Conservation (phyloP, 1,140 invertebrate species). For the Pseudomyrmex sp. region DNA sequence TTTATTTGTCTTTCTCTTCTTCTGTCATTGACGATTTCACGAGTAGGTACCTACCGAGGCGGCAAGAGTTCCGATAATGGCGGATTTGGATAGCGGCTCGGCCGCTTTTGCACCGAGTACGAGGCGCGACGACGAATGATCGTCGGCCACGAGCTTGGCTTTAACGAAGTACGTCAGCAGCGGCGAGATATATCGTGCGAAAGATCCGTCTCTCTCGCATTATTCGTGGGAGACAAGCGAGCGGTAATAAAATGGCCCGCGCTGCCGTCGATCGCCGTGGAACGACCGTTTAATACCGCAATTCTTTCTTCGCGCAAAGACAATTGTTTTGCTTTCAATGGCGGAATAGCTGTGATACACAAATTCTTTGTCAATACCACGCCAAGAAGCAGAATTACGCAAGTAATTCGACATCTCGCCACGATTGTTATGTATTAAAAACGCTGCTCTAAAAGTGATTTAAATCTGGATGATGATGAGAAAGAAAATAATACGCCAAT, state of each 20-base stretch:
- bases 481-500: too few relatives aligned
- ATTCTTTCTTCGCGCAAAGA: constrained; percentile 10
- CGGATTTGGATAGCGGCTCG: constrained; percentile 76
- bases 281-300: constrained; percentile 16
- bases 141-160: constrained; percentile 49
- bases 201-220: constrained; percentile 38
- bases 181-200: constrained; percentile 48
- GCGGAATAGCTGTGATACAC: not conserved
- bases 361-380: too few relatives aligned
- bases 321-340: constrained; percentile 27
- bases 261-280: not conserved
- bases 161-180: constrained; percentile 66
- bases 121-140: constrained; percentile 58
- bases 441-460: too few relatives aligned
- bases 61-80: constrained; percentile 76
- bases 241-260: not conserved
- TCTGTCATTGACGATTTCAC: constrained; percentile 68
- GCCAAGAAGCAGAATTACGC: too few relatives aligned
- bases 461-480: too few relatives aligned
- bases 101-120: constrained; percentile 40
- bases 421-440: too few relatives aligned
- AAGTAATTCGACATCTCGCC: too few relatives aligned
- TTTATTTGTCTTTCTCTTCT: constrained; percentile 30
- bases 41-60: constrained; percentile 70
- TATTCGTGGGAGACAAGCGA: constrained; percentile 38